Base-by-base conservation (phyloP, 2,797 vertebrate species). In the Neosilurus mollespiculum region DNA sequence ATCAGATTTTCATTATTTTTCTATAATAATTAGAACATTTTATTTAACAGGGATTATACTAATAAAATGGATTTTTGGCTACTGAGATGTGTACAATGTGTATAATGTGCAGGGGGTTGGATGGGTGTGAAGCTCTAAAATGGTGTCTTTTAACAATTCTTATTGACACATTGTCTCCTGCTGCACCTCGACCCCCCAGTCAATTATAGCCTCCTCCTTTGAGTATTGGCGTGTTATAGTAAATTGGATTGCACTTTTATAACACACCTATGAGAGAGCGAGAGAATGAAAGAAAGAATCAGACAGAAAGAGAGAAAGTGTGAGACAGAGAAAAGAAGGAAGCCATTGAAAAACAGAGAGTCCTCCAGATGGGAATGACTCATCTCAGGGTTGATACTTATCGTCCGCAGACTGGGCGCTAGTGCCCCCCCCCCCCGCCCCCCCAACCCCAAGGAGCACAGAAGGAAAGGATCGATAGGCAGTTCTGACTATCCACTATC, bases 301-400 rank as follows among this genome's bases (percentile, higher is more conserved):
- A 30, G 49, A 51, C 56, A 30, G 26, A 67, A 51, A 34, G 53
- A 43, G 37, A 64, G 64, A 69, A 54, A 54, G n/a, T 65, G 70
- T 43, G 78, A 67, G 26, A 66, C 18, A 56, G 79, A 84, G 54
- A 66, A 58, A 81, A 62, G 72, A 54, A 72, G 73, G 75, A 53
- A 72, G 67, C 81, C 49, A 56, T 34, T 83, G 72, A 72, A 58
- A 80, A 80, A 82, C 59, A 84, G 53, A 43, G 78, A 83, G 83
- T 34, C 80, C 66, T 81, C 83, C 87, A 87, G 85, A 86, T 86
- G 83, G 87, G 80, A 85, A 85, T 89, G 87, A 88, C 83, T 87
- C 81, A 88, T 88, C 85, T 85, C 80, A 78, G 81, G 76, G 53
- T 64, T 83, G 81, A 61, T 56, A 80, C 83, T 90, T 86, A 87